phyloP scores from a whole-genome alignment of 2,888 invertebrate genomes.

The Scrobipalpa atriplicella region DNA sequence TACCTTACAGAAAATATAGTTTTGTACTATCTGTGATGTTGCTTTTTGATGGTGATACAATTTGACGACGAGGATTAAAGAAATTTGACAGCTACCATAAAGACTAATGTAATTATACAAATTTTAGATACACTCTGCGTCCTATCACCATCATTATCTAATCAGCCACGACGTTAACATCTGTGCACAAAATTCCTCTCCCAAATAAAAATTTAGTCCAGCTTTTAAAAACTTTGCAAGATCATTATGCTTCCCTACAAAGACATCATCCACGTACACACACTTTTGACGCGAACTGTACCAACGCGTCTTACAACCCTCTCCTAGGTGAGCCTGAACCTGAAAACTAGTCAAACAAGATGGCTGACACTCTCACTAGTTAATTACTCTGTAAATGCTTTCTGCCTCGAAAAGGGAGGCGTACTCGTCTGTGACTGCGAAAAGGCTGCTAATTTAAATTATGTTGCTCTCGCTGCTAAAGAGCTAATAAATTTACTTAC shows the following conservation, averaged over 20 bases:
- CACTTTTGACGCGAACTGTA: background rate
- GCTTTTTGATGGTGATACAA: too few species aligned
- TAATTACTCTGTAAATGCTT: slow-evolving; percentile 8
- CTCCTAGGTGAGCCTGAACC: slow-evolving; percentile 10
- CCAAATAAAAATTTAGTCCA: too few species aligned
- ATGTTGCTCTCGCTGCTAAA: background rate
- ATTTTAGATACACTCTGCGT: too few species aligned
- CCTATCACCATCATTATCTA: too few species aligned
- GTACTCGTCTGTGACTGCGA: background rate
- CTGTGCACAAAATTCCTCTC: too few species aligned
- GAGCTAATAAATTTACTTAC: background rate
- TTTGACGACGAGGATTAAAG: too few species aligned
- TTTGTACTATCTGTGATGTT: background rate
- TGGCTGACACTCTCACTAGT: slow-evolving; percentile 15
- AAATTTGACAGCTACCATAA: too few species aligned
- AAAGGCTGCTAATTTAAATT: background rate
- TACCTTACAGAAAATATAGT: background rate
- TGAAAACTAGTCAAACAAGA: slow-evolving; percentile 14
- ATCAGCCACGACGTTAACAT: too few species aligned
- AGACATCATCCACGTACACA: too few species aligned
- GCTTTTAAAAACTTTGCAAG: too few species aligned
- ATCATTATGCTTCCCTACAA: too few species aligned
- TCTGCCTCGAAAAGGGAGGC: slow-evolving; percentile 20
- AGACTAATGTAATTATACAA: too few species aligned
- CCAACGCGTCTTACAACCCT: background rate